Evolutionary conservation across 2,113 vertebrate genomes (phyloP).

Genomic region (Eurypyga helias): DNA sequence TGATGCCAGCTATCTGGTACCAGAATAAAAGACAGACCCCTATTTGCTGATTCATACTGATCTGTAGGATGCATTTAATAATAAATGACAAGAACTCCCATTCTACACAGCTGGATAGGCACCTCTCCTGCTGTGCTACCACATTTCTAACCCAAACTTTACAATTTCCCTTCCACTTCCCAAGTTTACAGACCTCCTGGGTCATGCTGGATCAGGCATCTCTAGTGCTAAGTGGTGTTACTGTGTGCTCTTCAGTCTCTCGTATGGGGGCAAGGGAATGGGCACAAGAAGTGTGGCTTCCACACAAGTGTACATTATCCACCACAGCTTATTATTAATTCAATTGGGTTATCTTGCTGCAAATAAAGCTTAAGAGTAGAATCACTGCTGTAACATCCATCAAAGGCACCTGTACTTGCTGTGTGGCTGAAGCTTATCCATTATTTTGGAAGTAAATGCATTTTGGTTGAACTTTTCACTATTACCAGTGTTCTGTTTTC

Average conservation of each 20-base stretch:
- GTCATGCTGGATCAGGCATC: neutral
- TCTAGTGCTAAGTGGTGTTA: neutral
- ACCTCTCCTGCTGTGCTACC: neutral
- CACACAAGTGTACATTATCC: neutral
- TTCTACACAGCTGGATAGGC: neutral
- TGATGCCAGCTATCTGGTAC: conserved; percentile 32
- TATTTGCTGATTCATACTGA: conserved; percentile 19
- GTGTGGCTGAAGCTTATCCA: neutral
- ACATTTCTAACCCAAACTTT: neutral
- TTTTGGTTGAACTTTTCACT: neutral
- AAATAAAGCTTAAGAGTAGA: neutral
- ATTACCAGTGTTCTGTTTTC: neutral
- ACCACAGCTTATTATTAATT: neutral
- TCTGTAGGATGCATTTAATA: neutral
- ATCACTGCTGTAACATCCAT: neutral
- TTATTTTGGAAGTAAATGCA: neutral
- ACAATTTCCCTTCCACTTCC: neutral
- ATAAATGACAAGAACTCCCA: neutral
- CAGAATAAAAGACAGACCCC: conserved; percentile 12
- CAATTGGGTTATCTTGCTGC: neutral
- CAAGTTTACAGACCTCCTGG: neutral
- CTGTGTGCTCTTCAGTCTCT: rapidly evolving
- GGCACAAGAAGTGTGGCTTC: neutral
- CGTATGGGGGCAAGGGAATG: rapidly evolving
- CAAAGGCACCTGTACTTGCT: neutral